Base-by-base conservation (phyloP, 1,140 invertebrate genomes). In the Tetramorium simillimum region DNA sequence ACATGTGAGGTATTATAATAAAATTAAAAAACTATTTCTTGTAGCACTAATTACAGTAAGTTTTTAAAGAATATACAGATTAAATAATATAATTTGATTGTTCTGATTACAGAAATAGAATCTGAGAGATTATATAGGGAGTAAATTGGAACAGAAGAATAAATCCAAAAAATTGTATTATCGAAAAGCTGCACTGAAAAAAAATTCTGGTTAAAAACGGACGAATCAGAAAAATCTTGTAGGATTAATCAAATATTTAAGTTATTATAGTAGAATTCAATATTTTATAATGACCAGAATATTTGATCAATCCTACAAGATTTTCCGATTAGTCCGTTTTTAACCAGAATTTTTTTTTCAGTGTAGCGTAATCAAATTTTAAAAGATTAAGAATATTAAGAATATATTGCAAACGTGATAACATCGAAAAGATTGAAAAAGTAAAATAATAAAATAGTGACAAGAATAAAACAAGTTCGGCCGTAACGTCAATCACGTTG, bases 391-490 rank as follows among this genome's bases (percentile, higher is more conserved):
- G 4, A 76, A 76, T 43, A 60, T 60, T 60, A 37, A 21, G 14
- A 12, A 33, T 4, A 33, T n/a, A 21, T 37, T 46, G 21, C 56
- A 40, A 65, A n/a, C 40, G 18, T 12, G 21, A 63, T 46, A 51
- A 10, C 37, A 46, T 65, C 5, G 40, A 78, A 65, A 46, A 65
- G 9, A 21, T 14, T 9, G 28, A 10, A 76, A 76, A 24, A 76
- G 53, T 24, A 10, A 16, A 24, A 28, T 76, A 43, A 21, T 76
- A 40, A 58, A 60, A 43, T 28, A 60, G 49, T 37, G 21, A 46
- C 28, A 16, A 63, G 75, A 78, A 46, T 51, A 5, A 65, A 78
- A 49, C 24, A 65, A 37, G 56, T 78, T 62, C 43, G 46, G 21
- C 12, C 76, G 18, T 18, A 16, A 14, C 14, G 43, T 65, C 76